A percentile compares a stretch with the other conserved stretches of the same genome.
Evolutionary conservation across 2,888 invertebrate species (phyloP).

Genomic region (Epinotia ramella): DNA sequence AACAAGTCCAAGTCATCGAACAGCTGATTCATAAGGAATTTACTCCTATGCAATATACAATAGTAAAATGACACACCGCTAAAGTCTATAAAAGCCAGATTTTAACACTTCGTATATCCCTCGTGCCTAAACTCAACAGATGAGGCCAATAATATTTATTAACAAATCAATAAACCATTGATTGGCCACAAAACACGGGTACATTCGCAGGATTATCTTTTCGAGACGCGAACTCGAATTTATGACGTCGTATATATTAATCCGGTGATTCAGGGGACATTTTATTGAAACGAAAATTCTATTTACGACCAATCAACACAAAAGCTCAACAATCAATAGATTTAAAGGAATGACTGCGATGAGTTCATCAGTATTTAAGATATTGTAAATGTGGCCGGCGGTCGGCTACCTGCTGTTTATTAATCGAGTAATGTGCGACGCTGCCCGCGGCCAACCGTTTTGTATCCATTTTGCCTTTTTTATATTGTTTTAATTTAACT

Average conservation of each 20-base stretch:
- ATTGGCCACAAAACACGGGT: conserved; percentile 36
- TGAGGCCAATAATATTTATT: conserved; percentile 41
- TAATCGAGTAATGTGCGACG: conserved; percentile 56
- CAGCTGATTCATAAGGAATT: neutral
- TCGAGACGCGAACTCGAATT: conserved; percentile 46
- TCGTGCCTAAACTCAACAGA: conserved; percentile 19
- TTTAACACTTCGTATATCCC: conserved; percentile 30
- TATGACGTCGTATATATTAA: conserved; percentile 53
- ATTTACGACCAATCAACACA: conserved; percentile 64
- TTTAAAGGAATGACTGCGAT: conserved; percentile 70
- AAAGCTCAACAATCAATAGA: conserved; percentile 67
- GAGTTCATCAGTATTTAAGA: conserved; percentile 81
- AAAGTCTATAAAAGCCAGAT: conserved; percentile 38
- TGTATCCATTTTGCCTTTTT: conserved; percentile 36
- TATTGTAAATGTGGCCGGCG: conserved; percentile 69
- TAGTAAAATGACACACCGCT: conserved; percentile 17
- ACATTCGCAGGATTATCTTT: conserved; percentile 37
- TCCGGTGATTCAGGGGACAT: conserved; percentile 55
- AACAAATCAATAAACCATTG: conserved; percentile 44
- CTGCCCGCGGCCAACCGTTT: conserved; percentile 40
- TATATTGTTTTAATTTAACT: conserved; percentile 26
- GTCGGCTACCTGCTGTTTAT: conserved; percentile 81
- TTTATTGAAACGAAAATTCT: conserved; percentile 64
- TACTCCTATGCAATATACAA: conserved; percentile 7
- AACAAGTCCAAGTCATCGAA: neutral